Conservation (phyloP, 1,140 invertebrate species). For the Mamestra configurata region DNA sequence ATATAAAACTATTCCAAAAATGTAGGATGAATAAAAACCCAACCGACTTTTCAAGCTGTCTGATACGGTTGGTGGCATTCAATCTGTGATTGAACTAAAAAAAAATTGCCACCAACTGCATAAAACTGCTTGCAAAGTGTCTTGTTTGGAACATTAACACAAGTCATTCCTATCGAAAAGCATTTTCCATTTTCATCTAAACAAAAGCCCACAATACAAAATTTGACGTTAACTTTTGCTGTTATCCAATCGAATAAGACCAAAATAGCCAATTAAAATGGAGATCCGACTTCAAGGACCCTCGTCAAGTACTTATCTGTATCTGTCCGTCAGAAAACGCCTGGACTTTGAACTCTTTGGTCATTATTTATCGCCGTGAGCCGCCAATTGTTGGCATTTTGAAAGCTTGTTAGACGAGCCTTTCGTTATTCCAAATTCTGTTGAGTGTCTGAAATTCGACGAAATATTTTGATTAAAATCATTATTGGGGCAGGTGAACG, state of each 20-base stretch:
- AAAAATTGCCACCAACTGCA: no score
- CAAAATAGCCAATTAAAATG: slow-evolving; percentile 41
- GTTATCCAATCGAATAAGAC: slow-evolving; percentile 13
- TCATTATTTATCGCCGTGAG: slow-evolving; percentile 57
- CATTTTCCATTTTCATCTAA: not conserved
- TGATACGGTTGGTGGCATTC: no score
- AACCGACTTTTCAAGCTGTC: no score
- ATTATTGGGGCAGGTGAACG: no score
- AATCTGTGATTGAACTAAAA: no score
- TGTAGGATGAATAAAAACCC: no score
- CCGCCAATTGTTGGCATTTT: slow-evolving; percentile 27
- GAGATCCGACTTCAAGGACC: slow-evolving; percentile 50
- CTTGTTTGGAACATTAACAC: no score
- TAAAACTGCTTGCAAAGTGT: no score
- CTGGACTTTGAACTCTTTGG: slow-evolving; percentile 52
- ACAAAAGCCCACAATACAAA: not conserved
- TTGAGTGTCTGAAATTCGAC: not conserved
- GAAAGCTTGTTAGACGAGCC: slow-evolving; percentile 14
- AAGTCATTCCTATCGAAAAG: no score
- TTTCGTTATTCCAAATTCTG: not conserved
- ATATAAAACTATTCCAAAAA: no score
- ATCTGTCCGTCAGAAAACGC: slow-evolving; percentile 12
- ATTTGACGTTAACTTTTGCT: not conserved
- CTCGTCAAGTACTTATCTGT: slow-evolving; percentile 51
- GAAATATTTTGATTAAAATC: not conserved